phyloP scores from a whole-genome alignment of 2,888 invertebrate genomes.

The Cordilura impudica region DNA sequence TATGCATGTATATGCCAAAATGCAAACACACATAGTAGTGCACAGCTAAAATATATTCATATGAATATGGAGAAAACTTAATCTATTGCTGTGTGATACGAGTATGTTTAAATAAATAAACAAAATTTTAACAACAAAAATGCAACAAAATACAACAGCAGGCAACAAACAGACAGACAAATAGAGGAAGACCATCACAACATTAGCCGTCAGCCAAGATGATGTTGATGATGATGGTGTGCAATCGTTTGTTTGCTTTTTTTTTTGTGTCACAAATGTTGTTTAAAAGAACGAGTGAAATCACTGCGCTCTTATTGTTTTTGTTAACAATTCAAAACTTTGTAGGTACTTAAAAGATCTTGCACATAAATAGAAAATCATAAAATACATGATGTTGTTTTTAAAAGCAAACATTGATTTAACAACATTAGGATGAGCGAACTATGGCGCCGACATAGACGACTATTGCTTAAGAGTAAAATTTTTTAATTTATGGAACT shows the following conservation, averaged over 20 bases:
- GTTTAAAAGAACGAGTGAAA: slow-evolving; percentile 24
- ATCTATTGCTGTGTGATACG: not conserved
- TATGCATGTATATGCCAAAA: slow-evolving; percentile 13
- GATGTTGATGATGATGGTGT: not conserved
- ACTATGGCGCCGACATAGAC: too few relatives aligned
- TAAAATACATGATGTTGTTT: not conserved
- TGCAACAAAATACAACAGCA: not conserved
- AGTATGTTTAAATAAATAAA: not conserved
- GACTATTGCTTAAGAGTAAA: too few relatives aligned
- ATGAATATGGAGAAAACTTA: slow-evolving; percentile 22
- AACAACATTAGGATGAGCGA: too few relatives aligned
- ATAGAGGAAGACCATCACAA: not conserved
- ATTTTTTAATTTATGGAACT: too few relatives aligned
- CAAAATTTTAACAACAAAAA: not conserved
- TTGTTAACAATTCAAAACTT: not conserved
- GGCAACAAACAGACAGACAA: not conserved
- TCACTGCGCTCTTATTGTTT: slow-evolving; percentile 16
- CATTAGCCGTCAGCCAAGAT: not conserved
- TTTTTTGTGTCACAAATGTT: too few relatives aligned
- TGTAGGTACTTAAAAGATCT: not conserved
- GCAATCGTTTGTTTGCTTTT: too few relatives aligned
- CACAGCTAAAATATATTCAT: slow-evolving; percentile 28
- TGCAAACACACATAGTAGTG: slow-evolving; percentile 14
- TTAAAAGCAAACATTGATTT: too few relatives aligned
- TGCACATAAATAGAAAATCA: not conserved